Evolutionary conservation across 2,888 invertebrate genomes (phyloP), one percentile per base, ranked within the genome.

Genomic region (Thymelicus sylvestris): DNA sequence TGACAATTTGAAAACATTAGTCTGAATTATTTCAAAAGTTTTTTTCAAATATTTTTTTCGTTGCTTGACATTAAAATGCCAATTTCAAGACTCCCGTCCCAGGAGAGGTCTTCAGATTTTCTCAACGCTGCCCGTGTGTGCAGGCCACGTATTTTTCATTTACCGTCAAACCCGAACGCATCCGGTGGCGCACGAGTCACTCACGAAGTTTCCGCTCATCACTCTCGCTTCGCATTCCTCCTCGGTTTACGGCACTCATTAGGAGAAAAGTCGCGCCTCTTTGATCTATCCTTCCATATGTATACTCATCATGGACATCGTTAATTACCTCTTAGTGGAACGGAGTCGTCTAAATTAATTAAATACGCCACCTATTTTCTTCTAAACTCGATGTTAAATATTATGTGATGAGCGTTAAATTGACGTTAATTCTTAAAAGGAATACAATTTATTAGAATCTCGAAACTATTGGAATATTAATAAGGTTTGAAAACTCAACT

Each of bases 241-340:
- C 67, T 62, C 67, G 52, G 67, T 77, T 77, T 76, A 79, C 73
- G 75, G 72, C 69, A 72, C 73, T 78, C 79, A 77, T 80, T 80
- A 79, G 74, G 67, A 72, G 71, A 73, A 75, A 69, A 76, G 70
- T 72, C 62, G 70, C 61, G 72, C 57, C 73, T 63, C 78, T 79
- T 80, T 80, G 79, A 80, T 80, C 75, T 79, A 78, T 73, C 48
- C 72, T 44, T 50, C 72, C 70, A 63, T 72, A 57, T 72, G 71
- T 73, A 72, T 75, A 72, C 66, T 62, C 66, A 66, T 76, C 75
- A 74, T 75, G 73, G 73, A 73, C 66, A 62, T 62, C 64, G 73
- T 76, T 79, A 75, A 78, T 78, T 76, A 78, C 74, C 61, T 66
- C 39, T 71, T 66, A 71, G 64, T 65, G 52, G 70, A 71, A 66